Base-by-base conservation (phyloP, 2,888 invertebrate genomes). In the Iphiclides podalirius region DNA sequence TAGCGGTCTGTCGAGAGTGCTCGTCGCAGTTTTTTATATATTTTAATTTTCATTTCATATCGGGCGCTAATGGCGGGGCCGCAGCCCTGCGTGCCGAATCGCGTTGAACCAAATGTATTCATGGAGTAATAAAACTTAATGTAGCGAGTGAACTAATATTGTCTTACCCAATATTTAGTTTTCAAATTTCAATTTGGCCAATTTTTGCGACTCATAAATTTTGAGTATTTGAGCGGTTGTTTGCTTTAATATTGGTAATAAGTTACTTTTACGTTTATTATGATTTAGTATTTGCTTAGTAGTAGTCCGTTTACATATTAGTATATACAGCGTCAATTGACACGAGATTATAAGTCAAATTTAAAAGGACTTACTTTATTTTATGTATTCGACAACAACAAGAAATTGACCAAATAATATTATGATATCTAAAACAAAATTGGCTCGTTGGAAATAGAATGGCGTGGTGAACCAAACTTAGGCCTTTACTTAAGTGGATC, bases 21-120 rank as follows among this genome's bases (percentile, higher is more conserved):
- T 86, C 75, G 63, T 70, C 69, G 75, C 67, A 77, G 74, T 79
- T 77, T 86, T 87, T 87, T 87, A 82, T 86, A 82, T 86, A 86
- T 88, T 87, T 88, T 86, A 87, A 87, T 87, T 88, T 88, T 85
- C 86, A 87, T 87, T 87, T 88, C 85, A 88, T 87, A 87, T 86
- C 85, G 79, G 75, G 85, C 75, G 84, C 76, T 88, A 87, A 87
- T 88, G 82, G 86, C 73, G 69, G 78, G 74, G 60, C 78, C 70
- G 65, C 84, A 84, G 84, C 87, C 85, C 85, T 83, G 87, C 88
- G 83, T 83, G 75, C 74, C 86, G 82, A 87, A 87, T 87, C 74
- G 77, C 64, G 62, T 71, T 70, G 70, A 75, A 71, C 74, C 71
- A 74, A 83, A 86, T 86, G 77, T 83, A 87, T 87, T 87, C 88